Evolutionary conservation across 2,888 invertebrate genomes (phyloP), one percentile per base, ranked within the genome.

Genomic region (Apocheima hispidaria): DNA sequence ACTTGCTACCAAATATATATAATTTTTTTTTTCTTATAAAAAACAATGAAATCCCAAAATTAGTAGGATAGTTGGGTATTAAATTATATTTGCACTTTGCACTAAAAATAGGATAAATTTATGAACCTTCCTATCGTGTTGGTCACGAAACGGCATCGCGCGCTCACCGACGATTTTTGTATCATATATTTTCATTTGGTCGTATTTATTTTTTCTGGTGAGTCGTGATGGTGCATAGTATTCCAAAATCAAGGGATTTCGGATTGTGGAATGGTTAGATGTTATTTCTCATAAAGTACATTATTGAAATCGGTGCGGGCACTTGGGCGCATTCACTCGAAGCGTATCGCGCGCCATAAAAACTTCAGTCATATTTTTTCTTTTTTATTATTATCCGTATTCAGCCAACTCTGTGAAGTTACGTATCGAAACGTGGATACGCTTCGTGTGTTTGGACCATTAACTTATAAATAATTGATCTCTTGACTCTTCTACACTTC

Each of bases 11-110:
- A 83, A 82, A 84, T 79, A 81, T 60, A 65, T n/a, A n/a, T n/a
- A n/a, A n/a, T n/a, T n/a, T n/a, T n/a, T 71, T 35, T 72, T 70
- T 74, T 77, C 70, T 70, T 80, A 77, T 72, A 67, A 70, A n/a
- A 69, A 50, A 75, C 77, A 78, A 74, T 67, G 53, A 72, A 73
- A 70, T 71, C 70, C 73, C 72, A 71, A 77, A 81, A 79, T 74
- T 76, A 75, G 68, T 82, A 79, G 75, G 66, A 78, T 81, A 81
- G 77, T 82, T 78, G 78, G 73, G 76, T 81, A 81, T 72, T 75
- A 71, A 76, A 79, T 71, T 72, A 77, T 78, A 79, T 75, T 68
- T 74, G 82, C 84, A 85, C 83, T 72, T 78, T 80, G 82, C 86
- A 86, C 85, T 81, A 73, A 72, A 38, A 70, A 75, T 83, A 86